These are phyloP conservation scores for Cyanoderma ruficeps DNA, from an alignment of 2,113 vertebrate species.

Conservation along the genomic window DNA sequence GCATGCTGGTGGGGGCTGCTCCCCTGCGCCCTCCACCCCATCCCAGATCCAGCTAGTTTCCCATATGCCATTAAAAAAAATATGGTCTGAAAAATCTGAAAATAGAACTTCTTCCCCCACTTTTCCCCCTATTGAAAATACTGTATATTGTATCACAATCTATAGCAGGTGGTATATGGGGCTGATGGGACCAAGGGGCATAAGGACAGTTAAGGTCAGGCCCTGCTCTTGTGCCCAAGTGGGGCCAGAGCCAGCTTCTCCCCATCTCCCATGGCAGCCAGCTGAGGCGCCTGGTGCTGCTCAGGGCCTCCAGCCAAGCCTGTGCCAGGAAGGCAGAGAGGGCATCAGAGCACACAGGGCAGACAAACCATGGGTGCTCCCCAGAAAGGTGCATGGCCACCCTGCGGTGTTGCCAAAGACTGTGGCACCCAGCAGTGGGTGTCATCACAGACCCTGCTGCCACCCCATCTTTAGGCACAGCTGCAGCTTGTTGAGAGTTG, in stretches of 20 bases:
- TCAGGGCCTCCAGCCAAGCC: neutral
- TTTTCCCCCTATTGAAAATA: conserved; percentile 54
- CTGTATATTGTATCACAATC: conserved; percentile 40
- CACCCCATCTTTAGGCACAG: neutral
- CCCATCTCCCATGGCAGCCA: neutral
- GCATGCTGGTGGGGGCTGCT: accelerated
- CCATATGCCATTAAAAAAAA: conserved; percentile 25
- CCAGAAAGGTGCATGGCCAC: neutral
- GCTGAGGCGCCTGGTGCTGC: neutral
- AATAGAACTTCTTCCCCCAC: conserved; percentile 32
- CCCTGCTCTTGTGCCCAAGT: neutral
- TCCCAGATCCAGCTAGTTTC: neutral
- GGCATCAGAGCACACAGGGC: neutral
- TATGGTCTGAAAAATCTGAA: conserved; percentile 58
- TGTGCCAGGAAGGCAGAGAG: neutral
- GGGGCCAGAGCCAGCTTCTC: neutral
- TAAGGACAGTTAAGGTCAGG: accelerated
- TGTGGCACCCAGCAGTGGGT: neutral
- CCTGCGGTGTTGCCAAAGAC: neutral
- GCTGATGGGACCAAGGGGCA: neutral
- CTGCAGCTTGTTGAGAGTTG: neutral
- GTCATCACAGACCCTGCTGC: accelerated
- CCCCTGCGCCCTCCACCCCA: neutral
- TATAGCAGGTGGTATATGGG: neutral
- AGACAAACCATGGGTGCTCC: accelerated